Base-by-base conservation (phyloP, 2,113 vertebrate species). In the Oncorhynchus gorbuscha region DNA sequence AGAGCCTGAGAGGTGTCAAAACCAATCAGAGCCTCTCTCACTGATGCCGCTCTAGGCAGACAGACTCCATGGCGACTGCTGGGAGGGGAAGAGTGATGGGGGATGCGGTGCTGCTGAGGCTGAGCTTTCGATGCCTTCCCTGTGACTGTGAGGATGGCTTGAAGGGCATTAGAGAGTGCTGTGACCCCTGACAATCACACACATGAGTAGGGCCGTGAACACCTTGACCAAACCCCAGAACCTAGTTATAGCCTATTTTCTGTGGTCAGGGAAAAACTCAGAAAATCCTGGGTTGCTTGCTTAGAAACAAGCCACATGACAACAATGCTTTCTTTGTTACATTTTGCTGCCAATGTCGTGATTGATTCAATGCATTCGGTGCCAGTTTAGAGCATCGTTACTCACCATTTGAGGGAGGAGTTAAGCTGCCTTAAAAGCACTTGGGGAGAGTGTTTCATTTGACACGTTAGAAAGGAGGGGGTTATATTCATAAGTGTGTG, bases 11-110 rank as follows among this genome's bases (percentile, higher is more conserved):
- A 81, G 70, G 78, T 74, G 77, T 79, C 76, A 70, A 69, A 79
- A 76, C 76, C 80, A 87, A 87, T 74, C 85, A 80, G 70, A 78
- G 72, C 68, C 48, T 45, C 71, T 20, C 39, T 72, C 76, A 62
- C 18, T 5, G 35, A 28, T 48, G 32, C 73, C 32, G n/a, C 61
- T 16, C 30, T 3, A n/a, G 32, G 32, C 35, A 62, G 11, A 74
- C 58, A 70, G 35, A 70, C 18, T 39, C 24, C 35, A 20, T 49
- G 69, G 20, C n/a, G 69, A 39, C 39, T 70, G 69, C 58, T 45
- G 59, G 35, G 32, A 24, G 32, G 20, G 20, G 59, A 20, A 24
- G 32, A 39, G 20, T 48, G 73, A 24, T 66, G 61, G 20, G 30
- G 49, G 30, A 74, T 62, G 71, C 22, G 79, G 12, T 30, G 45